Base-by-base conservation (phyloP, 2,888 invertebrate species). In the Digitonthophagus gazella region DNA sequence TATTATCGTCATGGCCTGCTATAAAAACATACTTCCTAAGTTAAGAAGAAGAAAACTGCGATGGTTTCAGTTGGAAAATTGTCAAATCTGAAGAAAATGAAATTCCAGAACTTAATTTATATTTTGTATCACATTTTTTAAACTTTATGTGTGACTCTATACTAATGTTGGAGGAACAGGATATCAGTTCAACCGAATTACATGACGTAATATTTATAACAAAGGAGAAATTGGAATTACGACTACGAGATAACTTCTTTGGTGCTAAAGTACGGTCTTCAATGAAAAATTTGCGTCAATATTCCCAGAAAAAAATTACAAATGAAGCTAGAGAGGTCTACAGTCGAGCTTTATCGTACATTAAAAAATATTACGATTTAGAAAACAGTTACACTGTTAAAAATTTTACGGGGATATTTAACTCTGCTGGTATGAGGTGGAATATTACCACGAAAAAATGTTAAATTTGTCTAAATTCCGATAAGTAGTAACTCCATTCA, bases 71-170 rank as follows among this genome's bases (percentile, higher is more conserved):
- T n/a, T 57, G 57, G 57, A 15, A 57, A n/a, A 15, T 2, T 54
- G 14, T 54, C 14, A 54, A 54, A 54, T 11, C 57, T 1, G 14
- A 11, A 15, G 1, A 57, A 57, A 15, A 15, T n/a, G n/a, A n/a
- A n/a, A n/a, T n/a, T n/a, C n/a, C n/a, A n/a, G n/a, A n/a, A n/a
- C n/a, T 57, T 14, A 57, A 1, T 14, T 57, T 6, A 15, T 57
- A 15, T 1, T 15, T 57, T 57, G 6, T 1, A 11, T 57, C 5
- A 57, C 57, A 57, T 57, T 57, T 57, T 15, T 15, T 57, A 14
- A 57, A 57, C n/a, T 14, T 57, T 57, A 57, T 57, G 57, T 57
- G 57, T n/a, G 3, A 57, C 5, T 57, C 57, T n/a, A 57, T 57
- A 57, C 57, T 57, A 11, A 5, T 57, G 14, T 57, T 57, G 16